Evolutionary conservation across 1,140 invertebrate species (phyloP).

Genomic region (Brachionus paranguensis): DNA sequence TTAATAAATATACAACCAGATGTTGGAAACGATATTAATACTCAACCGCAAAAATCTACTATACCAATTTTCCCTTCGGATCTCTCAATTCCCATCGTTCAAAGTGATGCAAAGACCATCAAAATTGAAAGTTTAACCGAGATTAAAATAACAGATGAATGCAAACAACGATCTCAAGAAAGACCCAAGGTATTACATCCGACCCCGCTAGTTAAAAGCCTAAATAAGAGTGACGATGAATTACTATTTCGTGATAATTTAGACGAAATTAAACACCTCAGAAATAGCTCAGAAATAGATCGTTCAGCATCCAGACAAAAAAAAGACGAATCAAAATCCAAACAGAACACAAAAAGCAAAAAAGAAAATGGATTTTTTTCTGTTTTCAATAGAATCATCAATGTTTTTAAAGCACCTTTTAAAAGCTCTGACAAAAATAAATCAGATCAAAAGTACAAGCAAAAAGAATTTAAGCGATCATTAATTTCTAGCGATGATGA

Average conservation of each 20-base stretch:
- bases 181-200: neutral
- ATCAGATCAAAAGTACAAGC: neutral
- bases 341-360: neutral
- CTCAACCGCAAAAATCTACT: neutral
- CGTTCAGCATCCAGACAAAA: neutral
- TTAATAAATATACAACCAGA: neutral
- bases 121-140: neutral
- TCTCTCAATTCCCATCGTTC: neutral
- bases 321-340: neutral
- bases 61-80: neutral
- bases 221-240: neutral
- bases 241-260: neutral
- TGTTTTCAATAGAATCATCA: neutral
- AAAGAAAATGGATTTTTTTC: neutral
- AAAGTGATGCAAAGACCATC: neutral
- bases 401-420: slow-evolving; percentile 9
- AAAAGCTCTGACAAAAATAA: neutral
- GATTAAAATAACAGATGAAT: neutral
- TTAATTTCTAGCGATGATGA: slow-evolving; percentile 15
- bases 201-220: neutral
- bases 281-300: neutral
- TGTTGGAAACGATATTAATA: neutral
- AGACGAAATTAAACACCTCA: neutral
- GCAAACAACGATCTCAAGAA: neutral
- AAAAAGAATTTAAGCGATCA: slow-evolving; percentile 20